A percentile compares a stretch with the other conserved stretches of the same genome.
phyloP scores from a whole-genome alignment of 2,797 vertebrate genomes.

The Enteromius mattozi region DNA sequence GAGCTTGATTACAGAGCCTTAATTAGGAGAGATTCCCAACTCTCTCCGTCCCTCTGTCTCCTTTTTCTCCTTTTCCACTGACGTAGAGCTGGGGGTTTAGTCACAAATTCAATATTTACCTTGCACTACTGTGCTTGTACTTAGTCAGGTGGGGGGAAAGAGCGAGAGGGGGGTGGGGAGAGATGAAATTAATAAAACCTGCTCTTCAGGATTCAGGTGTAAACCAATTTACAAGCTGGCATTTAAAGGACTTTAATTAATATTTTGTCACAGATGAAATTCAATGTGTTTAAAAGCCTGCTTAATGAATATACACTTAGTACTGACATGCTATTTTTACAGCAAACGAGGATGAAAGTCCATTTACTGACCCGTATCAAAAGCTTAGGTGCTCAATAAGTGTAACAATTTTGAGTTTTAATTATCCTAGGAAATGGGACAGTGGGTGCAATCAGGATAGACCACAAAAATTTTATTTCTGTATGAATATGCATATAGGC shows the following conservation, averaged over 20 bases:
- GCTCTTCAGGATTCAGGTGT: constrained; percentile 91
- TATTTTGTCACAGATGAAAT: constrained; percentile 88
- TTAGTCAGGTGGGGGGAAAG: constrained; percentile 81
- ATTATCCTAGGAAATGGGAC: neutral
- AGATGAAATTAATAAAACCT: constrained; percentile 82
- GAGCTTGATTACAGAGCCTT: constrained; percentile 98
- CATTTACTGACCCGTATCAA: constrained; percentile 22
- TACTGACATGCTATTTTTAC: constrained; percentile 70
- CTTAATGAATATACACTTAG: constrained; percentile 84
- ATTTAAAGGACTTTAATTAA: constrained; percentile 96
- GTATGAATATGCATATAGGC: neutral
- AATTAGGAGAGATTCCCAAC: constrained; percentile 95
- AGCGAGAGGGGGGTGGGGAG: constrained; percentile 69
- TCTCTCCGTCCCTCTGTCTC: constrained; percentile 79
- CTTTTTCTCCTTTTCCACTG: constrained; percentile 76
- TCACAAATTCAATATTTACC: constrained; percentile 99
- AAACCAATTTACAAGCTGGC: constrained; percentile 98
- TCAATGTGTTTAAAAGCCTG: constrained; percentile 90
- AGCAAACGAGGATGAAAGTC: constrained; percentile 74
- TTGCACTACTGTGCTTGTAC: constrained; percentile 95
- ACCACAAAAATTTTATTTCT: neutral
- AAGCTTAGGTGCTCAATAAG: neutral
- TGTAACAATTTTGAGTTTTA: neutral
- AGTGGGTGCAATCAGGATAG: neutral
- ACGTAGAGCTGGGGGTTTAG: constrained; percentile 83